phyloP scores from a whole-genome alignment of 2,113 vertebrate species.

The Anoura caudifer region DNA sequence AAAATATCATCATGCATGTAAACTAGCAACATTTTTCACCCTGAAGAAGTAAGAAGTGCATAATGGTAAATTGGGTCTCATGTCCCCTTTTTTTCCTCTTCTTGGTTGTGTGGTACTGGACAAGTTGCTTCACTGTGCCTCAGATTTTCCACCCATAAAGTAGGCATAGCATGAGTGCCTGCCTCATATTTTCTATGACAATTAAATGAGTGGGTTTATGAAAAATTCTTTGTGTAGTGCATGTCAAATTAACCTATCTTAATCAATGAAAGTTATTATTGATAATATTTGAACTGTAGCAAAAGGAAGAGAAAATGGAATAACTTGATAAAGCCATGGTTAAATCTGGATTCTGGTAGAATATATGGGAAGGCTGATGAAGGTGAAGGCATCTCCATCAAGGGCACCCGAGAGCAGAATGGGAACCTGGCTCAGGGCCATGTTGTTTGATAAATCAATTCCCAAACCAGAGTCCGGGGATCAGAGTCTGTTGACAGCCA shows the following conservation, averaged over 20 bases:
- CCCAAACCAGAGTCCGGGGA: not conserved
- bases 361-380: accelerated
- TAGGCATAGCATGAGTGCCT: not conserved
- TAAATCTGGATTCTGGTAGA: not conserved
- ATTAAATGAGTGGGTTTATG: not conserved
- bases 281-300: not conserved
- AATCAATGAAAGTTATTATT: not conserved
- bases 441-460: not conserved
- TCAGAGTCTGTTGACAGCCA: not conserved
- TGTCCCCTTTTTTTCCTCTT: not conserved
- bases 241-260: not conserved
- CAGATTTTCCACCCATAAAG: not conserved
- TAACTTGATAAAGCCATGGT: not conserved
- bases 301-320: not conserved
- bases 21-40: not conserved
- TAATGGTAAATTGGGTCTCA: not conserved
- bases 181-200: not conserved
- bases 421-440: not conserved
- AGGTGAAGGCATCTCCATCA: not conserved
- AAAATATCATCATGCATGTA: not conserved
- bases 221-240: not conserved
- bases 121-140: not conserved
- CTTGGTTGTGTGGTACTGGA: not conserved
- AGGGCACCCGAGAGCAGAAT: not conserved
- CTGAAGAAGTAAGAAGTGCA: not conserved